Evolutionary conservation across 2,888 invertebrate species (phyloP), one percentile per base, ranked within the genome.

Genomic region (Tetramorium bicarinatum): DNA sequence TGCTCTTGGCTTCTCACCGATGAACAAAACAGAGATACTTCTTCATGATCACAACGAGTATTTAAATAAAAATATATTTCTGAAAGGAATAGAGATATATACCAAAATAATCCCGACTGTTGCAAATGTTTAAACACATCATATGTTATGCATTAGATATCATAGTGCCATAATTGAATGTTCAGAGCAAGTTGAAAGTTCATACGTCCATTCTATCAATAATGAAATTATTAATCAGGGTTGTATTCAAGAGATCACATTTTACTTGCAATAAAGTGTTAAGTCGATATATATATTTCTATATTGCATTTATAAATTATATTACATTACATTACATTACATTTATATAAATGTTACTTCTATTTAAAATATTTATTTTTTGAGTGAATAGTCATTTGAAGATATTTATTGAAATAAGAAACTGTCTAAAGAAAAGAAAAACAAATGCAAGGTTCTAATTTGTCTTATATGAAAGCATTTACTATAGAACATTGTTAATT

Each of bases 31-130:
- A 0, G 97, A 97, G 0, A 96, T 98, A 1, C 96, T 98, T 1
- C 96, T 99, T 1, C 99, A 99, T 93, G 98, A 99, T 94, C 97
- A 99, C 94, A 96, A 99, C 94, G 99, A 99, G 94, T 98, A 96
- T 92, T 95, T 99, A 15, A 96, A 97, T 84, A 97, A 97, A 75
- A 96, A 97, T 15, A 96, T 97, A 3, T 99, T 98, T 95, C 95
- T 99, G 4, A 95, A 96, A 34, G 99, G 99, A 15, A 97, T 99
- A 84, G 96, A 97, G 59, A 97, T 98, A 88, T 99, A 98, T 94
- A 96, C 95, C 87, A 96, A 96, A 88, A 94, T 98, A 47, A 96
- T 98, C 87, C 95, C 96, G n/a, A 96, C 96, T 61, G 94, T 97
- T 62, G 97, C 96, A 52, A 97, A 97, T 92, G 95, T 95, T 56